phyloP scores from a whole-genome alignment of 2,888 invertebrate species.

The Drosophila histrio region DNA sequence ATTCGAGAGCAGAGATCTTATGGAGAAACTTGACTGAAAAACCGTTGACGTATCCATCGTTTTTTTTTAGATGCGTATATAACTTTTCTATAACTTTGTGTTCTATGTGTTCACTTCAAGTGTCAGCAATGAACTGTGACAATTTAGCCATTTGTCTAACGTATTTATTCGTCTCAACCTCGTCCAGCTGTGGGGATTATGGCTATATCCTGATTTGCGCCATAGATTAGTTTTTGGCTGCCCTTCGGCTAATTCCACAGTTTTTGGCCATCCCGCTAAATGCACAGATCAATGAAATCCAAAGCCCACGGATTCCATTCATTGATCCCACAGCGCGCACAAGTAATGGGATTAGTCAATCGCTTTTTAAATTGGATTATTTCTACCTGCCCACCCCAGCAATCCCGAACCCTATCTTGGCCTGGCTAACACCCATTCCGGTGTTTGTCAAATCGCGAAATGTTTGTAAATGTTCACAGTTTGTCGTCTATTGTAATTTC shows the following conservation, averaged over 20 bases:
- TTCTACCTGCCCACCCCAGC: constrained; percentile 47
- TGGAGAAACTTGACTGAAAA: constrained; percentile 76
- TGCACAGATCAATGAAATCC: constrained; percentile 64
- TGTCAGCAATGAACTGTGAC: constrained; percentile 40
- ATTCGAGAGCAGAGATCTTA: constrained; percentile 62
- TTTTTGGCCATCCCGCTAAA: constrained; percentile 2
- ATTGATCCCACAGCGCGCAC: constrained; percentile 50
- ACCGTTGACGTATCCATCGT: constrained; percentile 80
- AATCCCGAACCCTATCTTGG: constrained; percentile 4
- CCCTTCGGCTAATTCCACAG: constrained; percentile 16
- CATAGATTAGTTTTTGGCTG: constrained; percentile 35
- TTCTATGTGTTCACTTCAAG: neutral
- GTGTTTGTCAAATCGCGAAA: constrained; percentile 30
- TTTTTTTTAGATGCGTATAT: neutral
- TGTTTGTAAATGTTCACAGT: constrained; percentile 44
- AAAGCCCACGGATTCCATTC: constrained; percentile 71
- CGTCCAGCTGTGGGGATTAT: constrained; percentile 43
- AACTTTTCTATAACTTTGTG: neutral
- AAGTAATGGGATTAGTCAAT: constrained; percentile 49
- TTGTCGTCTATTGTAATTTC: constrained; percentile 1
- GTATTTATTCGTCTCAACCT: constrained; percentile 37
- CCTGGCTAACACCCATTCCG: constrained; percentile 3
- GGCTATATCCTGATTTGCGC: constrained; percentile 31
- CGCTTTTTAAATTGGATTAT: constrained; percentile 59
- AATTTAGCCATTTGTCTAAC: rapidly evolving